Conservation (phyloP, 2,888 invertebrate species). For the Microctonus brassicae region DNA sequence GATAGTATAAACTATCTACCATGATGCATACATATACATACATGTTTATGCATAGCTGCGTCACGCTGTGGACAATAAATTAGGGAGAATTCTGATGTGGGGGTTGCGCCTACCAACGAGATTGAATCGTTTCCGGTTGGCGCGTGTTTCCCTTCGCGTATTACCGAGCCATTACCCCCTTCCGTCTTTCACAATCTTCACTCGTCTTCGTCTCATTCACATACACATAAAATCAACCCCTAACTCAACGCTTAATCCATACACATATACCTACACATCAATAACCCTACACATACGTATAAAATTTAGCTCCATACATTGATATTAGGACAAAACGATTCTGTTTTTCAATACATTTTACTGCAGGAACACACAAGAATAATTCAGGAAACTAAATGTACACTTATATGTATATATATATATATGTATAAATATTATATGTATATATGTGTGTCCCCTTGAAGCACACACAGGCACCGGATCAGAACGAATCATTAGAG, state of each 20-base stretch:
- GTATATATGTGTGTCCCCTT: constrained; percentile 39
- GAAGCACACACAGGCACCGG: constrained; percentile 54
- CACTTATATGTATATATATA: not conserved
- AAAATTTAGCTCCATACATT: not conserved
- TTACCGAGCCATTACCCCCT: constrained; percentile 66
- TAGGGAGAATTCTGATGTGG: constrained; percentile 51
- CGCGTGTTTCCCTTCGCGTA: constrained; percentile 62
- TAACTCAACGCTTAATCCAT: not conserved
- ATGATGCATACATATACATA: not conserved
- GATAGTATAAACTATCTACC: not conserved
- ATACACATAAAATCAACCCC: not conserved
- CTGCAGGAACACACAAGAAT: not conserved
- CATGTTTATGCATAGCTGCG: constrained; percentile 50
- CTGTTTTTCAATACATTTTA: not conserved
- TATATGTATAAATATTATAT: too few relatives aligned
- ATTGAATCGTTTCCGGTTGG: constrained; percentile 67
- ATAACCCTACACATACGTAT: not conserved
- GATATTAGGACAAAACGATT: not conserved
- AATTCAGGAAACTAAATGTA: not conserved
- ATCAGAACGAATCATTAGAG: constrained; percentile 68
- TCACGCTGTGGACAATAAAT: constrained; percentile 63
- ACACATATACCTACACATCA: not conserved
- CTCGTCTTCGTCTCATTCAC: constrained; percentile 22
- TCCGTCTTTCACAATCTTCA: constrained; percentile 29
- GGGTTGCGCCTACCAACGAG: constrained; percentile 47